A percentile compares a stretch with the other conserved stretches of the same genome.
These are phyloP conservation scores for Silvanus unidentatus DNA, from an alignment of 2,888 invertebrate genomes.

Conservation along the genomic window DNA sequence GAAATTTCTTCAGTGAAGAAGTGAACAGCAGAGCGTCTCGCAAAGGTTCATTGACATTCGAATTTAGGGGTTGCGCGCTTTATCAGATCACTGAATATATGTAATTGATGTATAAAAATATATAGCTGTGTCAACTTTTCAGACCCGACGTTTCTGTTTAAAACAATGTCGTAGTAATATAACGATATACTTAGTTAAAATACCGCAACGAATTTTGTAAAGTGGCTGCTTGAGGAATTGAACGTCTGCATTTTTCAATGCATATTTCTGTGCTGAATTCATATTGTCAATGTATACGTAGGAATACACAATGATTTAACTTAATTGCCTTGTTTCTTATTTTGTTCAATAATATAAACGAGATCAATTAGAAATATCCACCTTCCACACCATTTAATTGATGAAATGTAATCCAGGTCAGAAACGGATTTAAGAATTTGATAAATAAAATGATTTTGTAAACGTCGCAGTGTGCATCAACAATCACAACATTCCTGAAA, in stretches of 20 bases:
- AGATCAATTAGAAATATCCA: too few relatives aligned
- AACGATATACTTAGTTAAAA: slow-evolving; percentile 41
- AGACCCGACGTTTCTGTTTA: slow-evolving; percentile 20
- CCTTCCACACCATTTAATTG: too few relatives aligned
- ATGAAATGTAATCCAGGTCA: too few relatives aligned
- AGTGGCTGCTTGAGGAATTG: slow-evolving; percentile 13
- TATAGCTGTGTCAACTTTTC: slow-evolving; percentile 39
- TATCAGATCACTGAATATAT: slow-evolving; percentile 31
- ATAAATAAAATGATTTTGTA: too few relatives aligned
- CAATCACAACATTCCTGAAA: too few relatives aligned
- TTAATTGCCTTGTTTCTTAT: too few relatives aligned
- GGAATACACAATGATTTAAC: too few relatives aligned
- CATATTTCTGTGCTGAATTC: slow-evolving; percentile 16
- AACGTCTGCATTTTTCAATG: slow-evolving; percentile 26
- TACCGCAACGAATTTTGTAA: slow-evolving; percentile 28
- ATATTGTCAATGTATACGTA: slow-evolving; percentile 1
- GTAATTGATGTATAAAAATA: slow-evolving; percentile 31
- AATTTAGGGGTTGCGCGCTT: slow-evolving; percentile 42
- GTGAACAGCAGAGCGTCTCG: too few relatives aligned
- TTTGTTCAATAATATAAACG: too few relatives aligned
- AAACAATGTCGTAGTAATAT: slow-evolving; percentile 42
- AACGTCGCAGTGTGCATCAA: too few relatives aligned
- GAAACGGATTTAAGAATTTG: too few relatives aligned
- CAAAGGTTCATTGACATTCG: slow-evolving; percentile 39
- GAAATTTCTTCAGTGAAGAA: slow-evolving; percentile 5